A percentile compares a stretch with the other conserved stretches of the same genome.
These are phyloP conservation scores for Andrena hattorfiana DNA, from an alignment of 2,888 invertebrate genomes.

Conservation along the genomic window DNA sequence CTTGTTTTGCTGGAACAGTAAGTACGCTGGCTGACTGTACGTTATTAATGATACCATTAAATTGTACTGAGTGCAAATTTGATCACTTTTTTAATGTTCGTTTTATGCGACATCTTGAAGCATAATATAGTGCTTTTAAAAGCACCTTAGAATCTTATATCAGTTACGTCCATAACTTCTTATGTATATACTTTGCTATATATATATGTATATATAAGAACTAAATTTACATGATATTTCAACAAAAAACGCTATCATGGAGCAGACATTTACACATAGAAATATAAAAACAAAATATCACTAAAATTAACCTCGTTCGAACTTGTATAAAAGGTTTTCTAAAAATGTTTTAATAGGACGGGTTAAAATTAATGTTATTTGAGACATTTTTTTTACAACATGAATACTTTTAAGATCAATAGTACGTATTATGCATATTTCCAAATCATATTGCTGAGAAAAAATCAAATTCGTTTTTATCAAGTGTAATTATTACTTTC, in stretches of 20 bases:
- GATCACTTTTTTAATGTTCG: conserved; percentile 71
- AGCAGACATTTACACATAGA: conserved; percentile 84
- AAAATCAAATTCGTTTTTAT: conserved; percentile 53
- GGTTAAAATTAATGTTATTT: conserved; percentile 74
- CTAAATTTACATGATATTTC: conserved; percentile 84
- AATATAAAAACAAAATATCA: conserved; percentile 82
- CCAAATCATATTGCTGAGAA: conserved; percentile 52
- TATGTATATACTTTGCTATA: conserved; percentile 71
- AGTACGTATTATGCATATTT: conserved; percentile 55
- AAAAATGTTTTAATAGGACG: conserved; percentile 76
- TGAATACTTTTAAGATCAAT: conserved; percentile 53
- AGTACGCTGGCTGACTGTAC: conserved; percentile 82
- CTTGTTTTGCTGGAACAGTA: conserved; percentile 73
- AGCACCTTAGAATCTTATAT: conserved; percentile 69
- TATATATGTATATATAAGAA: too few relatives aligned
- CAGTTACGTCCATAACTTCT: conserved; percentile 75
- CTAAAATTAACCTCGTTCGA: conserved; percentile 79
- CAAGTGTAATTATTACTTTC: conserved; percentile 63
- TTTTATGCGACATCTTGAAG: conserved; percentile 68
- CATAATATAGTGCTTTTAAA: conserved; percentile 55
- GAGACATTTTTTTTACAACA: conserved; percentile 49
- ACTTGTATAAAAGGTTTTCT: conserved; percentile 79
- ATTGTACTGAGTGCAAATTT: conserved; percentile 81
- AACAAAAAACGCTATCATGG: conserved; percentile 83
- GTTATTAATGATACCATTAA: conserved; percentile 77